Evolutionary conservation across 2,797 vertebrate genomes (phyloP).

Genomic region (Pseudochirops corinnae): DNA sequence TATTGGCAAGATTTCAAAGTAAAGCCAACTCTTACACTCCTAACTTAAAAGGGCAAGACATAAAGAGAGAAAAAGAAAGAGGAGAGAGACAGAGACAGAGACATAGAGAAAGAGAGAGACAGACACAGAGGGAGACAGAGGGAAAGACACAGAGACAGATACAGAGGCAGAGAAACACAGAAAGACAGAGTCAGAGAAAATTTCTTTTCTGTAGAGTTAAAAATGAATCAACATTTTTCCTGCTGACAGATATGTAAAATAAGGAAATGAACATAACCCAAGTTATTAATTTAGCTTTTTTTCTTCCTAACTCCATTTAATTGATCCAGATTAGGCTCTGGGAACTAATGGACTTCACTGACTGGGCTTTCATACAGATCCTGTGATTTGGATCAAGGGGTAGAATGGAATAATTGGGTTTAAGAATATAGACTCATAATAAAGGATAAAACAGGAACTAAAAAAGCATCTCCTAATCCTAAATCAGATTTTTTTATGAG

Average conservation of each 20-base stretch:
- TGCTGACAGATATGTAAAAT: not conserved
- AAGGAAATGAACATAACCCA: not conserved
- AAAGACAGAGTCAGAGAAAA: not conserved
- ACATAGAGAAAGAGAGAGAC: too few species aligned
- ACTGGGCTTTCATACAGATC: not conserved
- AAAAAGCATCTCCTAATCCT: not conserved
- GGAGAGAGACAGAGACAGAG: too few species aligned
- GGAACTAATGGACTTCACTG: not conserved
- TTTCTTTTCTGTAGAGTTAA: not conserved
- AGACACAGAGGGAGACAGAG: too few species aligned
- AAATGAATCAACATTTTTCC: not conserved
- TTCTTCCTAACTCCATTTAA: not conserved
- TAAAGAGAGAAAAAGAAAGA: too few species aligned
- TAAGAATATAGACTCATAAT: not conserved
- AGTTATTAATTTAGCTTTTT: not conserved
- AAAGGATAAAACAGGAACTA: not conserved
- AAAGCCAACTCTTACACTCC: not conserved
- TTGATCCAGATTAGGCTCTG: not conserved
- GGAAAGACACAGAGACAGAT: too few species aligned
- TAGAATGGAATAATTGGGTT: not conserved
- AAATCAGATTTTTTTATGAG: not conserved
- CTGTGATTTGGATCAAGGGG: not conserved
- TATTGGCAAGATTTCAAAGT: not conserved
- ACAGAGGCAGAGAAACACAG: too few species aligned
- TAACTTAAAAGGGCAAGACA: not conserved